Evolutionary conservation across 2,888 invertebrate species (phyloP), one percentile per base, ranked within the genome.

Genomic region (Pelosia muscerda): DNA sequence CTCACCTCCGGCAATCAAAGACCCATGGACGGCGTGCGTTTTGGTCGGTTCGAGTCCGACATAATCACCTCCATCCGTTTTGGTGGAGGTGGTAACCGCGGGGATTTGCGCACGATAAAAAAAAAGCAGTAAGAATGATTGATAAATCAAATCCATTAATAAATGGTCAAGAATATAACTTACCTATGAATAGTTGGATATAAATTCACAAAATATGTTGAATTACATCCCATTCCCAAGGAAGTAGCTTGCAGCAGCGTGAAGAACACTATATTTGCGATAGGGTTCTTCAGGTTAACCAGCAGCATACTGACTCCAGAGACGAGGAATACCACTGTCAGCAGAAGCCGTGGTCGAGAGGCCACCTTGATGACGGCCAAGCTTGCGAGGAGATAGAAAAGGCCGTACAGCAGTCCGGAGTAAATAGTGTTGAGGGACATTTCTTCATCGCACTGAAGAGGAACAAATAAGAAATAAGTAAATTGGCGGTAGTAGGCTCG

Each of bases 391-490:
- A 96, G 89, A 71, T 96, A 96, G 58, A 95, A 93, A 0, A 92
- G 81, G 0, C 97, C 97, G 75, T 96, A 95, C 1, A 93, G 83
- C 19, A 97, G 90, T 6, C 97, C 95, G 57, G 96, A 95, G 75
- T 95, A 89, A 57, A 96, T 96, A 0, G 96, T 96, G 62, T 89
- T 89, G 0, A 88, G 77, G 42, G 96, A 95, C 25, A 96, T 92
- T 0, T 88, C 87, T 2, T 92, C 90, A 0, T 86, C 81, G 68
- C 75, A 83, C 25, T 59, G 68, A 3, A 59, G n/a, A n/a, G n/a
- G n/a, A n/a, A n/a, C n/a, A n/a, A n/a, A n/a, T n/a, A n/a, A n/a
- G n/a, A n/a, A n/a, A n/a, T n/a, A n/a, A n/a, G n/a, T n/a, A n/a
- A n/a, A n/a, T n/a, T n/a, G n/a, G n/a, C n/a, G n/a, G n/a, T n/a